These are phyloP conservation scores for Watsonalla cultraria DNA, from an alignment of 2,888 invertebrate species.

Conservation along the genomic window DNA sequence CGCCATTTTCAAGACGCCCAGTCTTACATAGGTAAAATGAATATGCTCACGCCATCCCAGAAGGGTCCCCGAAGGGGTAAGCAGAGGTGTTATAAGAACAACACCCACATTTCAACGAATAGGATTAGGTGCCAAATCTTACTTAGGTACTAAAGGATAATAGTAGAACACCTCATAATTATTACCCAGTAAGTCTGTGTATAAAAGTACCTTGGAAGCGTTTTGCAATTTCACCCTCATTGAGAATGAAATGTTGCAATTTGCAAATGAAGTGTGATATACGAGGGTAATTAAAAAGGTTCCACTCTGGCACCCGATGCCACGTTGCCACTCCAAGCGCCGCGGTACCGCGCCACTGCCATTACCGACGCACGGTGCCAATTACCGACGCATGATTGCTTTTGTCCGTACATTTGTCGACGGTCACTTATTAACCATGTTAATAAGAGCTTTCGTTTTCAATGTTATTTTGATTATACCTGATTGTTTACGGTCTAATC, in stretches of 20 bases:
- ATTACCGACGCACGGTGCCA: slow-evolving; percentile 15
- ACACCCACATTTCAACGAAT: no score
- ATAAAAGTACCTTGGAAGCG: not conserved
- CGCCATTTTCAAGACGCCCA: no score
- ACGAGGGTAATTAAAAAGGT: slow-evolving; percentile 60
- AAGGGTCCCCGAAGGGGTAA: no score
- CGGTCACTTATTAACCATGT: slow-evolving; percentile 40
- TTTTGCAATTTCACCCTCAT: slow-evolving; percentile 13
- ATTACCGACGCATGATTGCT: slow-evolving; percentile 43
- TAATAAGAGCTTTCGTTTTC: slow-evolving; percentile 12
- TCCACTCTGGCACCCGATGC: slow-evolving; percentile 26
- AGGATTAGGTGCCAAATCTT: no score
- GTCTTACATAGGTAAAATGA: no score
- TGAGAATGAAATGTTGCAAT: slow-evolving; percentile 34
- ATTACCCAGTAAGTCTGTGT: no score
- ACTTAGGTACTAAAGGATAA: not conserved
- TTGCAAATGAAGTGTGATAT: slow-evolving; percentile 60
- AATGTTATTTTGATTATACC: no score
- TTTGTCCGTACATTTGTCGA: slow-evolving; percentile 37
- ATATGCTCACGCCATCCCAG: no score
- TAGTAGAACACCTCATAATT: not conserved
- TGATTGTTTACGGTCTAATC: no score
- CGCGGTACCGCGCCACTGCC: not conserved
- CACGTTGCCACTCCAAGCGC: slow-evolving; percentile 7
- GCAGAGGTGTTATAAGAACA: no score